phyloP scores from a whole-genome alignment of 2,888 invertebrate species.

The Plebejus anna region DNA sequence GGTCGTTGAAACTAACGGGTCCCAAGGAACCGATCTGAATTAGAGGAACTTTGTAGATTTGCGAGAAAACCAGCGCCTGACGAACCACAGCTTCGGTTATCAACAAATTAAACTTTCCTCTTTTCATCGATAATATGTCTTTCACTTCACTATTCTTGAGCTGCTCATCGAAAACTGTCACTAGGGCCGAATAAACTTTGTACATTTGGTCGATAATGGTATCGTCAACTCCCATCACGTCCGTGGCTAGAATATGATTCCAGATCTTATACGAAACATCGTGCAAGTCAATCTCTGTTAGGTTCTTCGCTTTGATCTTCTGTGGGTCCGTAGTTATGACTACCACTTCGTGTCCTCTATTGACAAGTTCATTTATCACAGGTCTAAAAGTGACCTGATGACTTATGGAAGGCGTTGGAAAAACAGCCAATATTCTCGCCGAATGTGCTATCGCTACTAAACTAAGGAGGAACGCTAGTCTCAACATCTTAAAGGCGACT shows the following conservation, averaged over 20 bases:
- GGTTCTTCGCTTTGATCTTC: slow-evolving; percentile 47
- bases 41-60: slow-evolving; percentile 46
- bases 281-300: slow-evolving; percentile 57
- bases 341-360: slow-evolving; percentile 60
- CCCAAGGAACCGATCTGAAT: slow-evolving; percentile 49
- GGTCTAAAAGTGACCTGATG: slow-evolving; percentile 59
- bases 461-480: neutral
- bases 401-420: slow-evolving; percentile 57
- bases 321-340: slow-evolving; percentile 58
- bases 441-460: neutral
- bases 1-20: slow-evolving; percentile 32
- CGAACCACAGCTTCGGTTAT: slow-evolving; percentile 43
- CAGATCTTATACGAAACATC: slow-evolving; percentile 44
- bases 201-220: slow-evolving; percentile 33
- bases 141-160: slow-evolving; percentile 37
- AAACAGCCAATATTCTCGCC: slow-evolving; percentile 53
- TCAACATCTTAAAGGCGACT: neutral
- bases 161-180: slow-evolving; percentile 40
- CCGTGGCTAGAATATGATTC: slow-evolving; percentile 31
- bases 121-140: slow-evolving; percentile 34
- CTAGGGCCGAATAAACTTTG: slow-evolving; percentile 30
- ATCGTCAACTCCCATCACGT: neutral
- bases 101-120: slow-evolving; percentile 47
- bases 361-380: slow-evolving; percentile 53
- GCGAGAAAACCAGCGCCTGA: slow-evolving; percentile 41